Evolutionary conservation across 1,140 invertebrate species (phyloP).

Genomic region (Ylistrum balloti): DNA sequence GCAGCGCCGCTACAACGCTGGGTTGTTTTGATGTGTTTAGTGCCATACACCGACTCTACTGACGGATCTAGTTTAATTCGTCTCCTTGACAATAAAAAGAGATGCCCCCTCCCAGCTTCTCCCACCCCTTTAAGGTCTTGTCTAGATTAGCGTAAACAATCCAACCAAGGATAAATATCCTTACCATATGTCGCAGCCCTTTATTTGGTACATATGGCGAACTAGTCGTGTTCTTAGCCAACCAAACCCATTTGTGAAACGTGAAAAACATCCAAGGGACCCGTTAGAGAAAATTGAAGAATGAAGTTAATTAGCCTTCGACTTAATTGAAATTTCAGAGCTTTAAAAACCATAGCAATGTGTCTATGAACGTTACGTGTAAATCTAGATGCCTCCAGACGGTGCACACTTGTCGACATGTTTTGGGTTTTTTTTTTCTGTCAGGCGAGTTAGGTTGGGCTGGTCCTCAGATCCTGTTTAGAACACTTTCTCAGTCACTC

Average conservation of each 20-base stretch:
- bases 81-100: slow-evolving; percentile 9
- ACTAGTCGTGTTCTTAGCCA: background rate
- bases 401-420: background rate
- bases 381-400: background rate
- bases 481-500: background rate
- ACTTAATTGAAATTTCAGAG: slow-evolving; percentile 35
- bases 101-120: background rate
- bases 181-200: slow-evolving; percentile 3
- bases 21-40: background rate
- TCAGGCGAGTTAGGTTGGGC: background rate
- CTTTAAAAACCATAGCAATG: slow-evolving; percentile 39
- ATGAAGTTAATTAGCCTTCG: slow-evolving; percentile 27
- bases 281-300: slow-evolving; percentile 28
- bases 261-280: slow-evolving; percentile 37
- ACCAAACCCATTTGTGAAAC: slow-evolving; percentile 33
- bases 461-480: background rate
- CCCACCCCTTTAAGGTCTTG: slow-evolving; percentile 2
- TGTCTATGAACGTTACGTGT: slow-evolving; percentile 31
- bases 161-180: background rate
- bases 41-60: background rate
- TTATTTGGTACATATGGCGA: slow-evolving; percentile 19
- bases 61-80: background rate
- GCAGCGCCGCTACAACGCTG: background rate
- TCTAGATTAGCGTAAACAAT: slow-evolving; percentile 23
- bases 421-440: too few species aligned